Conservation (phyloP, 2,797 vertebrate genomes). For the Phalloptychus januarius region DNA sequence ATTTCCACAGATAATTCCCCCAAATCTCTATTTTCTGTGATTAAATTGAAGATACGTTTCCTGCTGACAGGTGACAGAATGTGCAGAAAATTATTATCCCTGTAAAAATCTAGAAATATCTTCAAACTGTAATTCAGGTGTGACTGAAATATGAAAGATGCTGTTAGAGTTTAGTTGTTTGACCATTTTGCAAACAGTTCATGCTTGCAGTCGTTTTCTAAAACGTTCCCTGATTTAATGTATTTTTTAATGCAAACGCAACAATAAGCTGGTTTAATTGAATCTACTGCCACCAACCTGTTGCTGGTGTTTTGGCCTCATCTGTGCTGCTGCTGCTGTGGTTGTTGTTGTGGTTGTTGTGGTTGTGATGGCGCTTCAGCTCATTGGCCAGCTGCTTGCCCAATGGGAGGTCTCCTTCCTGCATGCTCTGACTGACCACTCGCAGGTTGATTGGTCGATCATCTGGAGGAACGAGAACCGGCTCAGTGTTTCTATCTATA, state of each 20-base stretch:
- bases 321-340: conserved; percentile 70
- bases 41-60: no score
- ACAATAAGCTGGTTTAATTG: no score
- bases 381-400: conserved; percentile 91
- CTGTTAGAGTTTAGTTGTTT: no score
- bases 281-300: conserved; percentile 75
- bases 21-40: no score
- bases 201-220: neutral
- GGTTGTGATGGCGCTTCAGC: conserved; percentile 88
- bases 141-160: neutral
- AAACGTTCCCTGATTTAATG: neutral
- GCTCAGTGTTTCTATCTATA: neutral
- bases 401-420: conserved; percentile 86
- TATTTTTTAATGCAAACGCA: neutral
- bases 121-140: neutral
- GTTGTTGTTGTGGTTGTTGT: conserved; percentile 73
- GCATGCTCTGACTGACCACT: conserved; percentile 84
- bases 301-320: conserved; percentile 85
- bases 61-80: no score
- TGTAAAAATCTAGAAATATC: neutral
- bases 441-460: conserved; percentile 94
- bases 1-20: no score
- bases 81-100: no score
- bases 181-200: neutral
- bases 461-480: conserved; percentile 67